Base-by-base conservation (phyloP, 2,888 invertebrate genomes). In the Drosophila niveifrons region DNA sequence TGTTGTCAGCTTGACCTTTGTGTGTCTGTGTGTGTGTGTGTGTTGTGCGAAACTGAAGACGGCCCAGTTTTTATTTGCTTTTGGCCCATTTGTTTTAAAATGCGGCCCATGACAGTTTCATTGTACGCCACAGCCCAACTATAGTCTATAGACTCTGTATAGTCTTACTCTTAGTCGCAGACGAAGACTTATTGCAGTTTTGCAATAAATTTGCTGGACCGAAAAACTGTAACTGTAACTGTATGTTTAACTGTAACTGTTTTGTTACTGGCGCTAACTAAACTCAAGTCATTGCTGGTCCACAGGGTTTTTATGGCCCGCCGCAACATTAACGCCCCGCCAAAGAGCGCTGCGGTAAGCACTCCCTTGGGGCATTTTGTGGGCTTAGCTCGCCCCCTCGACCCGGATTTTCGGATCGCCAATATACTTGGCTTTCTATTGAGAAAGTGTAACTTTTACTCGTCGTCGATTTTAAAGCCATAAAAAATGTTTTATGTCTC, bases 401-500 rank as follows among this genome's bases (percentile, higher is more conserved):
- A 53, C 23, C 39, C 53, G 41, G 10, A 28, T 39, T 36, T 13
- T 36, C 3, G 36, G 11, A 36, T 6, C 3, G 36, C 36, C 36
- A 31, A 31, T 31, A 31, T 31, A 31, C 31, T 31, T 31, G 63
- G 87, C 89, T 88, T 78, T 84, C 82, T 73, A 86, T 83, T 82
- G 83, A 75, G 89, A 84, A 84, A 84, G 83, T 88, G 89, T 88
- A 84, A 84, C 83, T 84, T 84, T 84, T 84, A 88, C 83, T 75
- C 75, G 18, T 29, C 62, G 75, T 72, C 74, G 88, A 82, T 89
- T 86, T 86, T 89, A 88, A 85, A 84, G 85, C 80, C 65, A 88
- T 84, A 88, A 86, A 89, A 89, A 87, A 89, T 86, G 89, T 89
- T 86, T 86, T 89, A 86, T 86, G 89, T 73, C 66, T 62, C 36